Evolutionary conservation across 2,888 invertebrate species (phyloP), one percentile per base, ranked within the genome.

Genomic region (Tenthredo livida): DNA sequence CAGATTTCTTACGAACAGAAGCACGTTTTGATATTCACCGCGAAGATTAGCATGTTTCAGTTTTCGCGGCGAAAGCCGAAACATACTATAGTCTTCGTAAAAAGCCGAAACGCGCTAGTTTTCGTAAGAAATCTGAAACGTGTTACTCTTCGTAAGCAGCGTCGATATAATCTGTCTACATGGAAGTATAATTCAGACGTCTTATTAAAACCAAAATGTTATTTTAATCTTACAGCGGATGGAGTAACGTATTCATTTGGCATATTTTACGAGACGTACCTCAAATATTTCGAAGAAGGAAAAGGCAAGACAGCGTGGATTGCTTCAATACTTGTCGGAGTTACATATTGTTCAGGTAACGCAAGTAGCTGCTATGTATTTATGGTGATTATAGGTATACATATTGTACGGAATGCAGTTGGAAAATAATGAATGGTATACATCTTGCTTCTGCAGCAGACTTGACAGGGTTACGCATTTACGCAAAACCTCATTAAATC

Each of bases 161-260:
- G 37, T 37, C 37, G 37, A 65, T 29, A 47, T 47, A 47, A 47
- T 33, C 25, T 67, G 67, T 33, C 33, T 33, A 25, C 33, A 61
- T 3, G 21, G 4, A 12, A 61, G 58, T 65, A 65, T 65, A 67
- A 15, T 10, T 25, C 9, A 17, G 9, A 25, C 67, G 33, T 33
- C 67, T 33, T 67, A 67, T 33, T 25, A 17, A 67, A 67, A 33
- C 33, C 6, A 33, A 33, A 25, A 5, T 17, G 15, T 67, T 67
- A 17, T 84, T 72, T 82, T 84, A 21, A 86, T 83, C 87, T 87
- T 96, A 89, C 96, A 97, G 99, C 98, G 89, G 99, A 99, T 94
- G 99, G 99, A 86, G 97, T 99, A 93, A 99, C 99, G 83, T 99
- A 99, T 94, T 98, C 99, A 21, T 99, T 99, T 93, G 99, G 99